phyloP scores from a whole-genome alignment of 1,140 invertebrate genomes.

The Gerris buenoi region DNA sequence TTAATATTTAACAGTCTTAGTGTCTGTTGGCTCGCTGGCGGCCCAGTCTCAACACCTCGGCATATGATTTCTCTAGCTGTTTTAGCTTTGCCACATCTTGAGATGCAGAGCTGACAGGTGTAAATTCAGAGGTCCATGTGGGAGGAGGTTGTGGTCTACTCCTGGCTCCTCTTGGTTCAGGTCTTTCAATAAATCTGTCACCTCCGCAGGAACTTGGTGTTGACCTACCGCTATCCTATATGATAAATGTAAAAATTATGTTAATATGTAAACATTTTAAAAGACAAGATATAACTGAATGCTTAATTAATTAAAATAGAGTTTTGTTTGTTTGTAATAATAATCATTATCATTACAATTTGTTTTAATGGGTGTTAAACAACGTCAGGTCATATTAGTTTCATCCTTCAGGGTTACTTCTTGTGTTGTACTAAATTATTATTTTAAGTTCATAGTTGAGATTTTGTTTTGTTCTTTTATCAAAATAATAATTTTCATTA shows the following conservation, averaged over 20 bases:
- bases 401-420: too few relatives aligned
- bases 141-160: background rate
- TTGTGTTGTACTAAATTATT: too few relatives aligned
- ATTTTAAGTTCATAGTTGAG: too few relatives aligned
- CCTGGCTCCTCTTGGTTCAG: background rate
- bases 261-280: background rate
- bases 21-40: constrained; percentile 11
- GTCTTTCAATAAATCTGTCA: background rate
- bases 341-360: too few relatives aligned
- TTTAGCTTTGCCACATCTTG: constrained; percentile 50
- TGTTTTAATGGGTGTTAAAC: too few relatives aligned
- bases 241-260: background rate
- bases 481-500: too few relatives aligned
- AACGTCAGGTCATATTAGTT: too few relatives aligned
- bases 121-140: background rate
- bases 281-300: too few relatives aligned
- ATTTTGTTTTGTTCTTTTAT: too few relatives aligned
- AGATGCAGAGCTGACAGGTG: constrained; percentile 5
- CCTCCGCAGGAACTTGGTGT: background rate
- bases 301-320: too few relatives aligned
- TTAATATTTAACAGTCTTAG: too few relatives aligned
- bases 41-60: constrained; percentile 48
- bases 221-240: background rate
- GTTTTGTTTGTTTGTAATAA: too few relatives aligned
- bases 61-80: constrained; percentile 64